These are phyloP conservation scores for Mechanitis messenoides DNA, from an alignment of 2,888 invertebrate genomes.

Conservation along the genomic window DNA sequence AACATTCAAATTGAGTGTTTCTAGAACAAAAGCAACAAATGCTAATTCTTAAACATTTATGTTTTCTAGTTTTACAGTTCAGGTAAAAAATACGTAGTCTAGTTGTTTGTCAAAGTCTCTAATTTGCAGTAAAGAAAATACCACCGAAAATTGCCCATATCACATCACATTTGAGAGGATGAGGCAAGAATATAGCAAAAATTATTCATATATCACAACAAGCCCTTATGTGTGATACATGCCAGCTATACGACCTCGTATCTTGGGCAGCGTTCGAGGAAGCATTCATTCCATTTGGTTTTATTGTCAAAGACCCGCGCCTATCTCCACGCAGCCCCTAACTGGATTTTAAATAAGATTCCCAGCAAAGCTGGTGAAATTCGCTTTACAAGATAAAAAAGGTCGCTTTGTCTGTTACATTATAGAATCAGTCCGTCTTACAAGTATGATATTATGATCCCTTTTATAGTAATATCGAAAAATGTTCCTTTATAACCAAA, in stretches of 20 bases:
- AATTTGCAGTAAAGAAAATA: constrained; percentile 35
- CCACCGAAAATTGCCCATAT: constrained; percentile 29
- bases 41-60: background rate
- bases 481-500: constrained; percentile 20
- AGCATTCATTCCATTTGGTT: constrained; percentile 76
- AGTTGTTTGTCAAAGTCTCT: constrained; percentile 9
- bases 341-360: constrained; percentile 77
- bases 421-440: constrained; percentile 58
- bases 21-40: background rate
- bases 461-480: constrained; percentile 49
- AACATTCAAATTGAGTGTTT: too few relatives aligned
- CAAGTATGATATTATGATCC: constrained; percentile 61
- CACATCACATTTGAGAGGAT: constrained; percentile 41
- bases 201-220: constrained; percentile 53
- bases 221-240: constrained; percentile 57
- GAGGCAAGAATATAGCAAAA: constrained; percentile 43
- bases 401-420: constrained; percentile 66
- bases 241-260: constrained; percentile 62
- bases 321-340: constrained; percentile 68
- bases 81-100: constrained; percentile 1
- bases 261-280: constrained; percentile 61
- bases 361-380: constrained; percentile 65
- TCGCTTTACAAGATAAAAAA: constrained; percentile 73
- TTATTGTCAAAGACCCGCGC: constrained; percentile 73
- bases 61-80: background rate